Evolutionary conservation across 2,888 invertebrate species (phyloP), one percentile per base, ranked within the genome.

Genomic region (Cerceris ruficornis): DNA sequence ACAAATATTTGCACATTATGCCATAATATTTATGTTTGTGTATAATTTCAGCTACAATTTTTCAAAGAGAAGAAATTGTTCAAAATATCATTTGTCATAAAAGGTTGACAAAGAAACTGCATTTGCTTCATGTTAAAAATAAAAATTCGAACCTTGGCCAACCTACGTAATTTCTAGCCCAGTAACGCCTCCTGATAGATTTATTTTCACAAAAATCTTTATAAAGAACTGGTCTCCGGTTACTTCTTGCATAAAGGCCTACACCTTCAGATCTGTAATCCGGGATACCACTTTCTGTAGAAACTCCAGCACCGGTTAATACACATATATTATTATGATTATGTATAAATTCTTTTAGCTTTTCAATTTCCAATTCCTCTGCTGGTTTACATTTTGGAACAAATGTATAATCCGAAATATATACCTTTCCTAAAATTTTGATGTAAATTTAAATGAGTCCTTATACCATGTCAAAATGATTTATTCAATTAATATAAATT

Each of bases 221-320:
- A 90, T 97, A 97, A 84, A 96, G 95, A 42, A 98, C 95, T 0
- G 99, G 99, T 88, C 96, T 96, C 86, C 95, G 96, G 85, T 96
- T 95, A 73, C 96, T 96, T 9, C 96, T 94, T 0, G 98, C 98
- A 92, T 98, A 99, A 8, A 98, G 93, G 0, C 98, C 98, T 13
- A 98, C 98, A 77, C 95, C 96, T 93, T 96, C 96, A 0, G 98
- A 98, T 85, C 98, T 95, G 90, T 98, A 98, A 92, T 98, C 98
- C 7, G 98, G 98, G 88, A 98, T 98, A 72, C 98, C 98, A 90
- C 98, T 98, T 94, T 99, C 99, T 1, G 99, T 99, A 0, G 99
- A 99, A 87, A 99, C 95, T 43, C 99, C 99, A 82, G 99, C 99
- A 13, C 99, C 99, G 66, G 98, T 98, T 58, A 98, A 90, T 15